phyloP scores from a whole-genome alignment of 1,140 invertebrate species.

The Aethina tumida region DNA sequence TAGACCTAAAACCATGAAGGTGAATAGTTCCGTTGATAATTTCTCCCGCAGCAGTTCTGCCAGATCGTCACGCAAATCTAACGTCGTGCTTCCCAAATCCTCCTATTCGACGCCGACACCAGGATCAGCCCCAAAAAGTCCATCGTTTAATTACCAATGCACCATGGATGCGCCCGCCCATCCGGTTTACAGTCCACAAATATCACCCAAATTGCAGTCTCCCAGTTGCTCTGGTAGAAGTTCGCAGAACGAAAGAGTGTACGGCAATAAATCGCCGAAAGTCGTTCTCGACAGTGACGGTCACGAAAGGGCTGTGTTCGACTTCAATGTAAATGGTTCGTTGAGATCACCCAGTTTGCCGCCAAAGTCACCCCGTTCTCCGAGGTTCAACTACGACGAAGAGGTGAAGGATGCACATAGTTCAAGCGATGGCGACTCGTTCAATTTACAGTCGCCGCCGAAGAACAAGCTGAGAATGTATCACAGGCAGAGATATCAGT shows the following conservation, averaged over 20 bases:
- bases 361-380: constrained; percentile 21
- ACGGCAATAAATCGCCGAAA: constrained; percentile 21
- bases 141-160: constrained; percentile 19
- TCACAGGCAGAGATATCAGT: constrained; percentile 24
- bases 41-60: too few species aligned
- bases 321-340: constrained; percentile 17
- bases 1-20: too few species aligned
- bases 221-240: too few species aligned
- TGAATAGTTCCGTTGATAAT: too few species aligned
- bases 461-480: constrained; percentile 19
- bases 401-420: constrained; percentile 11
- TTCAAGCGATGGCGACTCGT: constrained; percentile 17
- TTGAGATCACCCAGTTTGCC: constrained; percentile 14
- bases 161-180: constrained; percentile 14
- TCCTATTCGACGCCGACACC: constrained; percentile 25
- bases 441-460: constrained; percentile 25
- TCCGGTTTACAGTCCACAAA: constrained; percentile 18
- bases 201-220: constrained; percentile 15
- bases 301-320: constrained; percentile 19
- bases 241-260: constrained; percentile 16
- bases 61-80: constrained; percentile 15
- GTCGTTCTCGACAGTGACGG: constrained; percentile 23
- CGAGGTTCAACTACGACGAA: constrained; percentile 21
- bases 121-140: constrained; percentile 20
- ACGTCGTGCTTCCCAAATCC: constrained; percentile 23